Base-by-base conservation (phyloP, 2,888 invertebrate species). In the Andrena praecox region DNA sequence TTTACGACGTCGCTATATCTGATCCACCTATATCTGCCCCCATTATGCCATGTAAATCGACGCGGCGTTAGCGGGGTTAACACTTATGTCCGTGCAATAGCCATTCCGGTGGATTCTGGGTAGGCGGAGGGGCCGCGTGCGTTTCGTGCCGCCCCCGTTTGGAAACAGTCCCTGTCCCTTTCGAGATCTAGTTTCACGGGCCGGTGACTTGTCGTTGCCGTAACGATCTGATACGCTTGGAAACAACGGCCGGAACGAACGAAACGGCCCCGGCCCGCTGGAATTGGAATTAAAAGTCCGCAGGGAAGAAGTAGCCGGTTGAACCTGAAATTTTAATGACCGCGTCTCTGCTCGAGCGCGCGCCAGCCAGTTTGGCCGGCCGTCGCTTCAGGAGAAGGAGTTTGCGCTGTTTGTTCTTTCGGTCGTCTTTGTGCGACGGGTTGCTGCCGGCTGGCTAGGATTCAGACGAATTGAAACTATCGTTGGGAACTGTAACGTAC, bases 111-210 rank as follows among this genome's bases (percentile, higher is more conserved):
- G 62, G 69, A 73, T 77, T 66, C 64, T 33, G 56, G 68, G 35
- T 64, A 50, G 42, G 42, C 42, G 16, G 42, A 42, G 42, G 16
- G 12, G 52, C 24, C 60, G 33, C 10, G 16, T 27, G 69, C 81
- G 60, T 67, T 74, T 33, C 50, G 16, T 33, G 42, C 7, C 12
- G 0, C n/a, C 29, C 70, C 52, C 54, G 54, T 60, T 82, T 77
- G 54, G 82, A 50, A 81, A 81, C 69, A 29, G 82, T 71, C 60
- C 35, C 59, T 52, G 66, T 27, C 67, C 74, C 71, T 66, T 77
- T 48, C 74, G 60, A 50, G 77, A 82, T 75, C 82, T 77, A 82
- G 84, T 84, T 84, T 84, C 84, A 84, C 84, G 84, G 84, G 31
- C 68, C 75, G 82, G 77, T 73, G 72, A 68, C 74, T 78, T 71